Conservation (phyloP, 2,888 invertebrate species). For the Protonemura montana region DNA sequence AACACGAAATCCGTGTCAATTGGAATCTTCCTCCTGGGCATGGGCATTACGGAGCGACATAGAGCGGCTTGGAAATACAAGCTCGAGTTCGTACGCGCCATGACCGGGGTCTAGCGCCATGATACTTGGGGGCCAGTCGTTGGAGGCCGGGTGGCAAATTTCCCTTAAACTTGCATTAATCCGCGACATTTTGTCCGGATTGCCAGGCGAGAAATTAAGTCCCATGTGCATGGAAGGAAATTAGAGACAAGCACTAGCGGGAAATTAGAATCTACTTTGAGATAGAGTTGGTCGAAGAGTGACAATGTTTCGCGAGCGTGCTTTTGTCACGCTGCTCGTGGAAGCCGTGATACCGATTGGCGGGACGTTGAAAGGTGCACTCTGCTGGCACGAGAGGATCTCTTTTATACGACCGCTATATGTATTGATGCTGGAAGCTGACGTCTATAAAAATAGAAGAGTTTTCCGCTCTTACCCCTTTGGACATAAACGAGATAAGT, state of each 20-base stretch:
- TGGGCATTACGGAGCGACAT: background rate
- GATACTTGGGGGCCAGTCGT: background rate
- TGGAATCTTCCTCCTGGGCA: constrained; percentile 8
- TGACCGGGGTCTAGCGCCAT: too few relatives aligned
- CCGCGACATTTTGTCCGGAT: background rate
- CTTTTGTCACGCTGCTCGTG: background rate
- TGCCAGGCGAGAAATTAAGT: background rate
- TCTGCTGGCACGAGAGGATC: background rate
- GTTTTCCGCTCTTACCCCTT: constrained; percentile 8
- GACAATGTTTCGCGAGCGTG: background rate
- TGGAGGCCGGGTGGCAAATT: background rate
- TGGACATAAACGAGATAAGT: constrained; percentile 4
- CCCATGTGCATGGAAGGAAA: background rate
- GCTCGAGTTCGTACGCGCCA: background rate
- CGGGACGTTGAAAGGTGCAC: constrained; percentile 26
- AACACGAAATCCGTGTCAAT: constrained; percentile 4
- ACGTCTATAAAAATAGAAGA: constrained; percentile 24
- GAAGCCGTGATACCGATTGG: background rate
- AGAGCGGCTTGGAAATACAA: background rate
- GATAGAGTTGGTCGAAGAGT: background rate
- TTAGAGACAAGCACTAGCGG: background rate
- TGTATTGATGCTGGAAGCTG: constrained; percentile 22
- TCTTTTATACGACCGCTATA: background rate
- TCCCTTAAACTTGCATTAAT: constrained; percentile 1
- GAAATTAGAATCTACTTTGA: background rate